Base-by-base conservation (phyloP, 2,888 invertebrate species). In the Morpho achilles region DNA sequence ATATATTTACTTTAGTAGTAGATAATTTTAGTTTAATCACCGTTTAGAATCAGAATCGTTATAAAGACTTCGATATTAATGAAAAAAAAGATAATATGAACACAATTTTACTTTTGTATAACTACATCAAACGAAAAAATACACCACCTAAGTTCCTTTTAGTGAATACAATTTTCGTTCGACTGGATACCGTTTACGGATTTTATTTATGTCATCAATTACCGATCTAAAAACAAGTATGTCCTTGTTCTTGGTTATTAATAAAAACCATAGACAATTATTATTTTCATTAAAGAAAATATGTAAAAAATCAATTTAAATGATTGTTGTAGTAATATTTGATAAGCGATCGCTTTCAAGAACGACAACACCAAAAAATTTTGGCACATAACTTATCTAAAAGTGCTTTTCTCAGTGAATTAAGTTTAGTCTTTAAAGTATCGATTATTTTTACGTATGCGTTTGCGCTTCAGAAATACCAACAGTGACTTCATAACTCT, bases 401-500 rank as follows among this genome's bases (percentile, higher is more conserved):
- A 54, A 41, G 59, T 62, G 62, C 56, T 56, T 51, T 56, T 54
- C 8, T 23, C 53, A 54, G 62, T 62, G 47, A 56, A 57, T 56
- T 62, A 53, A 10, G 47, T 47, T 56, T 41, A 56, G 52, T 50
- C 55, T 53, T 62, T 60, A 60, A 56, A 59, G 55, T 59, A 62
- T 50, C 16, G 53, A 59, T 57, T 50, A 58, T 43, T 45, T 54
- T 58, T 63, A 61, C 61, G 59, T 63, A 63, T 59, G 57, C 44
- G 23, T 61, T 58, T 51, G 51, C 59, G 59, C 49, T 53, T 50
- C 49, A 46, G 63, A 61, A 63, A 63, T 63, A 61, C 50, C 50
- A 57, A 55, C 63, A 63, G 63, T 63, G 63, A 63, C 63, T 63
- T 63, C 63, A 61, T 59, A 32, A 32, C 50, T 44, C 52, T 56